phyloP scores from a whole-genome alignment of 2,888 invertebrate species.

The Leptinotarsa juncta region DNA sequence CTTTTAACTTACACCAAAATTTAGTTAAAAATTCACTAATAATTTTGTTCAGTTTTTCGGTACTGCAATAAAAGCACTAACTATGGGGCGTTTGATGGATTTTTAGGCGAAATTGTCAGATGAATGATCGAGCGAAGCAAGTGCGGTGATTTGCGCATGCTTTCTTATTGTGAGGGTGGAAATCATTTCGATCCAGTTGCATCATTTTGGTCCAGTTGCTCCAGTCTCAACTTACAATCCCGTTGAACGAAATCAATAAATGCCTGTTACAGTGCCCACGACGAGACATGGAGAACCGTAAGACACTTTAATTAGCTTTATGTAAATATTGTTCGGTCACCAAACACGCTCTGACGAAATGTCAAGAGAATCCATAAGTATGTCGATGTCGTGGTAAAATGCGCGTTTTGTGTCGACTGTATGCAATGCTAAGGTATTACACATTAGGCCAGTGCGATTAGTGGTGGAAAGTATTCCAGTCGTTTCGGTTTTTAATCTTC shows the following conservation, averaged over 20 bases:
- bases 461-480: no score
- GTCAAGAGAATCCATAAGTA: not conserved
- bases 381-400: not conserved
- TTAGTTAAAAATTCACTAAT: slow-evolving; percentile 60
- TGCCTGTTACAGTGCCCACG: slow-evolving; percentile 6
- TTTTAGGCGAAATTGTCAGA: slow-evolving; percentile 48
- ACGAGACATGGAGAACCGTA: slow-evolving; percentile 50
- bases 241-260: slow-evolving; percentile 11
- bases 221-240: not conserved
- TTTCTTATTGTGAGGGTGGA: slow-evolving; percentile 44
- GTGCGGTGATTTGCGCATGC: slow-evolving; percentile 36
- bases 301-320: slow-evolving; percentile 26
- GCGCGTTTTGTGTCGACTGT: not conserved
- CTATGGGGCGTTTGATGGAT: slow-evolving; percentile 44
- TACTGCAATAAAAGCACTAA: slow-evolving; percentile 42
- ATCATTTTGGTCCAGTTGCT: slow-evolving; percentile 54
- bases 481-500: no score
- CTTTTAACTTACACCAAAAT: slow-evolving; percentile 61
- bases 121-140: slow-evolving; percentile 45
- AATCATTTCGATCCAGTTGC: slow-evolving; percentile 53
- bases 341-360: not conserved
- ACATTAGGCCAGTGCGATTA: no score
- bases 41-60: slow-evolving; percentile 58
- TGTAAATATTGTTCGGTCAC: not conserved
- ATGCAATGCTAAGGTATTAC: not conserved